Conservation (phyloP, 2,113 vertebrate genomes). For the Mixornis gularis region DNA sequence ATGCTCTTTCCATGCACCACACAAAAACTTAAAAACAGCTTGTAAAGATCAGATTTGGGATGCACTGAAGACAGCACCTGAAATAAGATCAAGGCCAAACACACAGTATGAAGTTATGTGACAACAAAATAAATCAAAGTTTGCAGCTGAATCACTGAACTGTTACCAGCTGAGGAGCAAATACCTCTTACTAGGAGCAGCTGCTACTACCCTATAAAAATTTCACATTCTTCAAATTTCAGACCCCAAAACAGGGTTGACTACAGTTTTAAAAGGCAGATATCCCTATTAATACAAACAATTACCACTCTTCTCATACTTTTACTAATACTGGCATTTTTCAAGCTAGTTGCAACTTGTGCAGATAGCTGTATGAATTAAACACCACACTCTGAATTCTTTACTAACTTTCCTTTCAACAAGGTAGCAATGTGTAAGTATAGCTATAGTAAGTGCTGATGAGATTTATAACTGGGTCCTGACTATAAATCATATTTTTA, state of each 20-base stretch:
- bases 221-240: not conserved
- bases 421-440: not conserved
- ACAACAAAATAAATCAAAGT: constrained; percentile 23
- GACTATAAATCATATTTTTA: not conserved
- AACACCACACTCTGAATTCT: not conserved
- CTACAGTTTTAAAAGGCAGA: not conserved
- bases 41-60: not conserved
- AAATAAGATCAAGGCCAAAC: not conserved
- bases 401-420: constrained; percentile 21
- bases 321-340: constrained; percentile 4
- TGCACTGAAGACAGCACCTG: not conserved
- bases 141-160: constrained; percentile 27
- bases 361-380: not conserved
- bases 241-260: not conserved
- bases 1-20: not conserved
- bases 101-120: not conserved
- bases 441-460: not conserved
- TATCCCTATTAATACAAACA: not conserved
- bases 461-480: not conserved
- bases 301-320: not conserved
- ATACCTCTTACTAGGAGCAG: not conserved
- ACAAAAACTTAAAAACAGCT: not conserved
- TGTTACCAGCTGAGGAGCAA: not conserved
- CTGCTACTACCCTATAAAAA: constrained; percentile 12
- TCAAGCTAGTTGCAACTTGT: constrained; percentile 4